Evolutionary conservation across 2,888 invertebrate genomes (phyloP).

Genomic region (Drosophila niveifrons): DNA sequence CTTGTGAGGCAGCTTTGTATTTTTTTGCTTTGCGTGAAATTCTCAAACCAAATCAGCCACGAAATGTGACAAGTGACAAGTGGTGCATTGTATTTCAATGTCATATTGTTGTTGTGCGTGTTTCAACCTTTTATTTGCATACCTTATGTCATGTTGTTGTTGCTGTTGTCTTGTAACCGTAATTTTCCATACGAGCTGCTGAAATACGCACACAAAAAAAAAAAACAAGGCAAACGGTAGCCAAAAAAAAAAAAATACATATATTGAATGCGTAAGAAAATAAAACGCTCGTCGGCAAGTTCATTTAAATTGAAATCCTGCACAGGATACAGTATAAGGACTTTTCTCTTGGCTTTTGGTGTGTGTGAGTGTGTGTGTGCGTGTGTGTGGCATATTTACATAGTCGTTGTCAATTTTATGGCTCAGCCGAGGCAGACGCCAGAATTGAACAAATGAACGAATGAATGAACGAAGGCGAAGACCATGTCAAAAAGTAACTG

Average conservation of each 20-base stretch:
- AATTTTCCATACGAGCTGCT: slow-evolving; percentile 75
- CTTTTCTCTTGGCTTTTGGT: slow-evolving; percentile 14
- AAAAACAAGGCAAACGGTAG: not conserved
- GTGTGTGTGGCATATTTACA: slow-evolving; percentile 63
- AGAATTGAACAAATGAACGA: slow-evolving; percentile 27
- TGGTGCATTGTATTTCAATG: slow-evolving; percentile 76
- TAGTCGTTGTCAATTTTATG: slow-evolving; percentile 79
- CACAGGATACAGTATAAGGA: slow-evolving; percentile 16
- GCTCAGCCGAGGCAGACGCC: slow-evolving; percentile 45
- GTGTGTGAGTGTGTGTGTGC: slow-evolving; percentile 9
- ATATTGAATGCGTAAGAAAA: slow-evolving; percentile 75
- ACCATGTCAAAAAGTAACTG: slow-evolving; percentile 78
- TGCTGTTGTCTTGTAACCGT: slow-evolving; percentile 46
- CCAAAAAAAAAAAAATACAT: slow-evolving; percentile 47
- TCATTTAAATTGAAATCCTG: slow-evolving; percentile 79
- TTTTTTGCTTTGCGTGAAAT: slow-evolving; percentile 35
- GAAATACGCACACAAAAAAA: slow-evolving; percentile 24
- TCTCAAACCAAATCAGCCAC: slow-evolving; percentile 67
- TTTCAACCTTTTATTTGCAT: slow-evolving; percentile 54
- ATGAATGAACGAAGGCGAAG: slow-evolving; percentile 43
- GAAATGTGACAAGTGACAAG: slow-evolving; percentile 81
- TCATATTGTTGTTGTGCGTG: slow-evolving; percentile 45
- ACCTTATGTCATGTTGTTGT: slow-evolving; percentile 28
- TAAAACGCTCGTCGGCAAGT: slow-evolving; percentile 75
- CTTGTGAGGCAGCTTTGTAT: not conserved